phyloP scores from a whole-genome alignment of 2,888 invertebrate genomes.

The Drosophila anomelani region DNA sequence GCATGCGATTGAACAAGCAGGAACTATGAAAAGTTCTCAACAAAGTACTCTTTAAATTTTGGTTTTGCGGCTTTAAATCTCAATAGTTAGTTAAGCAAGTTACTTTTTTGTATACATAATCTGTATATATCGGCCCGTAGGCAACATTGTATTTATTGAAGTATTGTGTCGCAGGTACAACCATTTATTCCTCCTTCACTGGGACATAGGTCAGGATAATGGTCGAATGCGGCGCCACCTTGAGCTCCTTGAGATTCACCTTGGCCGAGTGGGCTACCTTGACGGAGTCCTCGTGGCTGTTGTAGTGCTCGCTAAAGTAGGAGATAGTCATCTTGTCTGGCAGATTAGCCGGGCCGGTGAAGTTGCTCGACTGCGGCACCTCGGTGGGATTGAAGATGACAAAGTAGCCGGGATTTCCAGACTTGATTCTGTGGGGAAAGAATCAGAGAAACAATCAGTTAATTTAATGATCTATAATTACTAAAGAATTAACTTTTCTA shows the following conservation, averaged over 20 bases:
- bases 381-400: constrained; percentile 89
- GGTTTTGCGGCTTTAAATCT: constrained; percentile 47
- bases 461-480: neutral
- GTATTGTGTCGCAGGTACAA: constrained; percentile 1
- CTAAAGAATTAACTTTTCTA: neutral
- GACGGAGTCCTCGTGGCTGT: constrained; percentile 66
- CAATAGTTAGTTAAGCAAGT: constrained; percentile 41
- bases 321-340: constrained; percentile 88
- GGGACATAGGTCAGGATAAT: constrained; percentile 90
- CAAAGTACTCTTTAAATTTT: constrained; percentile 19
- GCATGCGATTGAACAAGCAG: constrained; percentile 29
- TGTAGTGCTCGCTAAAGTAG: constrained; percentile 86
- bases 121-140: constrained; percentile 10
- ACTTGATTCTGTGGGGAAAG: constrained; percentile 86
- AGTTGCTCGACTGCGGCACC: constrained; percentile 85
- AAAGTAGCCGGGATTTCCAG: constrained; percentile 91
- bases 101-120: constrained; percentile 26
- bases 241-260: constrained; percentile 86
- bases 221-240: constrained; percentile 88
- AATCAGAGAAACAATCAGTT: neutral
- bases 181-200: constrained; percentile 73
- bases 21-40: constrained; percentile 12
- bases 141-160: constrained; percentile 13
- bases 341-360: constrained; percentile 85
- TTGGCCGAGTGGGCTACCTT: constrained; percentile 85